Evolutionary conservation across 2,888 invertebrate genomes (phyloP), one percentile per base, ranked within the genome.

Genomic region (Spodoptera exigua): DNA sequence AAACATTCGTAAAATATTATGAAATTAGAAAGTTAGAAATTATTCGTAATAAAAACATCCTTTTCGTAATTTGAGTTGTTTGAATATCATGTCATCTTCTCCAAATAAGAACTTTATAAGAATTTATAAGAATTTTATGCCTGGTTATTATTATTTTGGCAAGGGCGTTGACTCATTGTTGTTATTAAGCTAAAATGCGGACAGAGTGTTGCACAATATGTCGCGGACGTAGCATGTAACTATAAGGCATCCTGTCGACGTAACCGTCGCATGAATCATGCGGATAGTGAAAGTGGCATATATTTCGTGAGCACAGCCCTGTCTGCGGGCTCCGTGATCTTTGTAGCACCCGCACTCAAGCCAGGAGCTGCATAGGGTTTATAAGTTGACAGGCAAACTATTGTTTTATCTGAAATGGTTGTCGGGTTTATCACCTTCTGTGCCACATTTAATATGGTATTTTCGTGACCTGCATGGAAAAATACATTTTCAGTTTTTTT

Each of bases 211-310:
- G 86, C 91, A 86, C 89, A 93, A 93, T 85, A 79, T 79, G 83
- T 84, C 82, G 82, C 83, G 72, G 70, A 64, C 70, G 74, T 70
- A 70, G 78, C 79, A 79, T 81, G 79, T 72, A 76, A 76, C 59
- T 76, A 80, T 79, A 83, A 82, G 82, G 84, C 86, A 88, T 92
- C 92, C 92, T 92, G 89, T 70, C 74, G 81, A 79, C 86, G 89
- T 88, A 89, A 90, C 82, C 74, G 80, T 75, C 54, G 66, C 52
- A 79, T 92, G 93, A 92, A 80, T 92, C 92, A 92, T 79, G 73
- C 74, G 32, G 85, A 89, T 79, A 91, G 93, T 91, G 93, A 93
- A 93, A 93, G 93, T 88, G 84, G 82, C 85, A 87, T 86, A 88
- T 63, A 66, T 88, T 89, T 87, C 65, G 79, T 78, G 77, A 63